Evolutionary conservation across 2,888 invertebrate species (phyloP).

Genomic region (Lordiphosa andalusiaca): DNA sequence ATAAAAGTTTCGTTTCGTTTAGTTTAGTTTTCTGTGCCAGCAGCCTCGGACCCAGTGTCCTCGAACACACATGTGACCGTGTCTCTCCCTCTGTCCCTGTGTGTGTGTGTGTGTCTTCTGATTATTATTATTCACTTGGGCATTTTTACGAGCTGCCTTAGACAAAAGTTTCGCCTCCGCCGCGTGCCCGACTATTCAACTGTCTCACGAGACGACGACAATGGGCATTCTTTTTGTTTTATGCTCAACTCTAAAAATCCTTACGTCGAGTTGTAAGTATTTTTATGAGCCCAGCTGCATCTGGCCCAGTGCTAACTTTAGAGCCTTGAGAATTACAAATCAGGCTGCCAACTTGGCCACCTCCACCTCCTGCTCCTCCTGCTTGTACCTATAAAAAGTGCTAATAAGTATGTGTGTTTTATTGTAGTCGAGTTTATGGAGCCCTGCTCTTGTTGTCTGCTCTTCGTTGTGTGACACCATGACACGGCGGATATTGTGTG

Average conservation of each 20-base stretch:
- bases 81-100: constrained; percentile 22
- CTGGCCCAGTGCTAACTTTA: constrained; percentile 45
- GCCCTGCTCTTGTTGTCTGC: constrained; percentile 23
- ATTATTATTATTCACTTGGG: constrained; percentile 78
- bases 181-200: constrained; percentile 51
- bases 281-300: constrained; percentile 64
- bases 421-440: constrained; percentile 68
- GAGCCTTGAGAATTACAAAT: constrained; percentile 73
- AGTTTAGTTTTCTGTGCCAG: constrained; percentile 30
- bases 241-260: constrained; percentile 63
- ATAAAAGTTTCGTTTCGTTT: constrained; percentile 70
- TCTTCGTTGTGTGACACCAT: constrained; percentile 17
- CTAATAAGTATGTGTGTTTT: constrained; percentile 70
- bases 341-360: constrained; percentile 51
- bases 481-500: neutral
- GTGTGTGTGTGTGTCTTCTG: constrained; percentile 39
- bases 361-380: neutral
- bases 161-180: constrained; percentile 62
- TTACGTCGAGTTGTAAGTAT: constrained; percentile 37
- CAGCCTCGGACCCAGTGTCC: constrained; percentile 2
- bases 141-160: constrained; percentile 75
- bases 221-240: constrained; percentile 6
- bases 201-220: constrained; percentile 43
- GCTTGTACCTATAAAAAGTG: constrained; percentile 66
- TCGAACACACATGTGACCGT: constrained; percentile 34